Conservation (phyloP, 2,113 vertebrate genomes). For the Solea solea region DNA sequence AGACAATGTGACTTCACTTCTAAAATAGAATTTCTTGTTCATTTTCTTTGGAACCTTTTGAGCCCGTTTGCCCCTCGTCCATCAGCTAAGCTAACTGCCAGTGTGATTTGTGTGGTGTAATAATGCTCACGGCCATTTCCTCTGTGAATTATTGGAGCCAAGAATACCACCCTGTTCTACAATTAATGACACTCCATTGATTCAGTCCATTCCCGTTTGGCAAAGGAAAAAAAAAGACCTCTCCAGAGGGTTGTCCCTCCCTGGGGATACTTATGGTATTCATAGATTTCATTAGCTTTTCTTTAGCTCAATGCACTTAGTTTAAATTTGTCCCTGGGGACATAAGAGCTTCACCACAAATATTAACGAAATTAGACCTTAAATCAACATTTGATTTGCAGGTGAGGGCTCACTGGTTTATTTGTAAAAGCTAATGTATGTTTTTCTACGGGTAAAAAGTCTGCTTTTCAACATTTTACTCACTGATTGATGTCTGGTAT, state of each 20-base stretch:
- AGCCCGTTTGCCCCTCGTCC: constrained; percentile 29
- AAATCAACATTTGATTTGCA: constrained; percentile 34
- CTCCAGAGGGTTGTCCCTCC: constrained; percentile 11
- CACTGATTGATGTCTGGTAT: neutral
- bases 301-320: constrained; percentile 28
- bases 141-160: constrained; percentile 53
- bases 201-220: constrained; percentile 37
- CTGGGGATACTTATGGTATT: constrained; percentile 9
- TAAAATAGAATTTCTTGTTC: constrained; percentile 24
- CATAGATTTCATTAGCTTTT: constrained; percentile 22
- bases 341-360: constrained; percentile 8
- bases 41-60: constrained; percentile 21
- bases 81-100: constrained; percentile 40
- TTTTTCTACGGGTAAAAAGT: constrained; percentile 53
- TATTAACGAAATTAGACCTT: constrained; percentile 31
- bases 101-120: constrained; percentile 55
- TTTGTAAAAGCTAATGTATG: constrained; percentile 51
- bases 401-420: constrained; percentile 19
- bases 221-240: constrained; percentile 11
- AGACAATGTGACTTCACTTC: constrained; percentile 39
- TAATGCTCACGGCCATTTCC: constrained; percentile 54
- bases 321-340: constrained; percentile 15
- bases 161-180: constrained; percentile 43
- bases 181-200: constrained; percentile 65
- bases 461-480: constrained; percentile 45